phyloP scores from a whole-genome alignment of 1,140 invertebrate species.

The Monochamus saltuarius region DNA sequence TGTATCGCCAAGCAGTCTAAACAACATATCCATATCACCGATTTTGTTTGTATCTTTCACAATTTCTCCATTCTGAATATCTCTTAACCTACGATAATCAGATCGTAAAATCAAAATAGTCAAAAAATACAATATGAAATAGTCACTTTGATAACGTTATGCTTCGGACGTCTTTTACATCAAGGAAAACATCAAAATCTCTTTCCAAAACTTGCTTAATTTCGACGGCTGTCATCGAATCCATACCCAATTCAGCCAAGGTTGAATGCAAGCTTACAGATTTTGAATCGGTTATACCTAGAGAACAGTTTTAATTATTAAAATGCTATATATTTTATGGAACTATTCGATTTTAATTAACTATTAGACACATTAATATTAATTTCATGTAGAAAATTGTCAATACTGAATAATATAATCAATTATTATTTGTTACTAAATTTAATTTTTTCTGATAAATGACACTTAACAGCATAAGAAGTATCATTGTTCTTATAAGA shows the following conservation, averaged over 20 bases:
- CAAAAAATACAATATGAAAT: slow-evolving; percentile 23
- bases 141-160: slow-evolving; percentile 46
- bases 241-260: slow-evolving; percentile 82
- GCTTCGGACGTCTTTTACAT: slow-evolving; percentile 61
- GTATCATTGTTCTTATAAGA: too few relatives aligned
- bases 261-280: slow-evolving; percentile 62
- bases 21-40: background rate
- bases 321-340: background rate
- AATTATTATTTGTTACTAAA: too few relatives aligned
- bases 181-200: slow-evolving; percentile 62
- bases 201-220: slow-evolving; percentile 68
- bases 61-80: background rate
- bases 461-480: too few relatives aligned
- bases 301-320: slow-evolving; percentile 7
- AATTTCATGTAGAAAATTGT: too few relatives aligned
- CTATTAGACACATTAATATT: too few relatives aligned
- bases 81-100: background rate
- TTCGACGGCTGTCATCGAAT: slow-evolving; percentile 87
- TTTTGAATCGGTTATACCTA: slow-evolving; percentile 30
- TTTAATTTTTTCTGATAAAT: too few relatives aligned
- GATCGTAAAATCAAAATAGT: background rate
- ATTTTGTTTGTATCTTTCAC: background rate
- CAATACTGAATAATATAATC: too few relatives aligned
- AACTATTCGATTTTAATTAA: too few relatives aligned
- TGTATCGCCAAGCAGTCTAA: background rate